Conservation (phyloP, 2,797 vertebrate species). For the Taenioides sp. region DNA sequence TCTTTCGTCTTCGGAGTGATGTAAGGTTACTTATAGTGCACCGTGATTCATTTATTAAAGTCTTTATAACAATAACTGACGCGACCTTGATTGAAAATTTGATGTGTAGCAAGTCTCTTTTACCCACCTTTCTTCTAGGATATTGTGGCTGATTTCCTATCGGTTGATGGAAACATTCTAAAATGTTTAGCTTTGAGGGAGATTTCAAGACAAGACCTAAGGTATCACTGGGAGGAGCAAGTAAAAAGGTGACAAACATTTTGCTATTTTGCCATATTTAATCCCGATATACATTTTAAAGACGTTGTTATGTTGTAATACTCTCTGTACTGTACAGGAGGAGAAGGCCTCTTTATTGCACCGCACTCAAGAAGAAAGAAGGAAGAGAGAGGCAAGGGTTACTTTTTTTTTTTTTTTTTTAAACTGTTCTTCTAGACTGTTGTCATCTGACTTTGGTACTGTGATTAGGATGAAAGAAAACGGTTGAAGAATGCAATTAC, state of each 20-base stretch:
- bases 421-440: not conserved
- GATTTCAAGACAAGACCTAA: slow-evolving; percentile 98
- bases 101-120: not conserved
- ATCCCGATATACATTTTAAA: not conserved
- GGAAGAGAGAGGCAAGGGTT: slow-evolving; percentile 89
- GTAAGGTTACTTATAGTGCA: not conserved
- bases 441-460: not conserved
- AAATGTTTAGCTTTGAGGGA: slow-evolving; percentile 99
- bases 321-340: slow-evolving; percentile 77
- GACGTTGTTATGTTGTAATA: not conserved
- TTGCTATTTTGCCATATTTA: not conserved
- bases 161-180: slow-evolving; percentile 84
- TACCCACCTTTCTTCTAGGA: slow-evolving; percentile 46
- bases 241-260: slow-evolving; percentile 84
- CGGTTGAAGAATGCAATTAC: slow-evolving; percentile 95
- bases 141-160: slow-evolving; percentile 21
- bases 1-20: not conserved
- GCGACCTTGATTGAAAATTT: not conserved
- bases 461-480: slow-evolving; percentile 90
- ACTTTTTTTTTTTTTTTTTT: not conserved
- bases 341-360: slow-evolving; percentile 96
- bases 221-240: slow-evolving; percentile 97
- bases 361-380: slow-evolving; percentile 96
- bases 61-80: not conserved
- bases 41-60: not conserved